phyloP scores from a whole-genome alignment of 2,797 vertebrate genomes.

The Clarias laeviceps region DNA sequence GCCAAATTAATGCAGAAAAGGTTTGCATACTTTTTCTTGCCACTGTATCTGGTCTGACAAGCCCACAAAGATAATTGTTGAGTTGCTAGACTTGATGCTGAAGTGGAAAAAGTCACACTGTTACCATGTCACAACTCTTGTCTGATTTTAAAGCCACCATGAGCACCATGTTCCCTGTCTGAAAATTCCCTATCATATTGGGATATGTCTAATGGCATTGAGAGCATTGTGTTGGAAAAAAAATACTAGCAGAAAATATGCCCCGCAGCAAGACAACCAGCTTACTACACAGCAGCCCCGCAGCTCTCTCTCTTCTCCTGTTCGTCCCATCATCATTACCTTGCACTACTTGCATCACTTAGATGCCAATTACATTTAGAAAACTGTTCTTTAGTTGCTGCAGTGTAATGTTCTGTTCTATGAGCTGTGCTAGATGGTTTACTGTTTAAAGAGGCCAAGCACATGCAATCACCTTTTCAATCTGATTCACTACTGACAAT shows the following conservation, averaged over 20 bases:
- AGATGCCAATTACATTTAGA: not conserved
- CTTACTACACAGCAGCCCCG: not conserved
- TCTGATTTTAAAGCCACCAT: not conserved
- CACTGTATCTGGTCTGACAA: no score
- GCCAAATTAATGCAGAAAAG: no score
- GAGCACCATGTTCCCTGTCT: not conserved
- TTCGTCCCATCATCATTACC: not conserved
- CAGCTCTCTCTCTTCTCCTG: not conserved
- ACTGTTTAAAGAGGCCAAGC: not conserved
- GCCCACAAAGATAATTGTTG: no score
- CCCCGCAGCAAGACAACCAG: not conserved
- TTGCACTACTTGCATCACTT: not conserved
- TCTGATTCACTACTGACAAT: conserved; percentile 1
- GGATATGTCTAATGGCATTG: not conserved
- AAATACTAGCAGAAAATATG: not conserved
- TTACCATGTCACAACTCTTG: not conserved
- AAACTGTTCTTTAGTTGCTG: not conserved
- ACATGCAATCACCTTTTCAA: not conserved
- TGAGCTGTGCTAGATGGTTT: not conserved
- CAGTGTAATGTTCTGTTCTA: not conserved
- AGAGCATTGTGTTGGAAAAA: not conserved
- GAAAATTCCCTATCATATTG: not conserved
- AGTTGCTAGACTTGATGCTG: not conserved
- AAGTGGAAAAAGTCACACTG: not conserved
- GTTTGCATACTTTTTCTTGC: no score